A percentile compares a stretch with the other conserved stretches of the same genome.
Conservation (phyloP, 1,140 invertebrate genomes). For the Diorhabda carinulata region DNA sequence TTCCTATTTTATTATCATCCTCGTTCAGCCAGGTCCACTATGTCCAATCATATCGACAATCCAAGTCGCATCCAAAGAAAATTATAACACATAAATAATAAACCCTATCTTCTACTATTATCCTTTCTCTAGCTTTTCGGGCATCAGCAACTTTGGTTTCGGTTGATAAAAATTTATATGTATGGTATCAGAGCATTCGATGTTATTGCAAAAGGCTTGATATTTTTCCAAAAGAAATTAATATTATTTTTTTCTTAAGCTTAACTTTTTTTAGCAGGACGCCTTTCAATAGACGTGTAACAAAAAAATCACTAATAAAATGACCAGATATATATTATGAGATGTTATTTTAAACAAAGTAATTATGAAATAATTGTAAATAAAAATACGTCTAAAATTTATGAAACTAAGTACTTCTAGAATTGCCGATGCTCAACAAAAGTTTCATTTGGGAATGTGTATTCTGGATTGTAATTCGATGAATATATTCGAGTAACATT, state of each 20-base stretch:
- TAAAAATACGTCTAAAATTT: too few relatives aligned
- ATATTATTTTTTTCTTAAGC: not conserved
- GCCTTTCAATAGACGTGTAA: too few relatives aligned
- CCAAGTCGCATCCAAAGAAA: not conserved
- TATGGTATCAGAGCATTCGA: not conserved
- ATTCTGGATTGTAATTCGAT: too few relatives aligned
- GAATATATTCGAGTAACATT: too few relatives aligned
- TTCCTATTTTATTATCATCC: conserved; percentile 2
- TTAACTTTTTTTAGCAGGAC: too few relatives aligned
- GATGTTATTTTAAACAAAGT: too few relatives aligned
- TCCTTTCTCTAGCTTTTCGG: conserved; percentile 7
- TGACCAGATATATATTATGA: too few relatives aligned
- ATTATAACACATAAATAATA: conserved; percentile 3
- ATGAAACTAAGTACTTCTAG: too few relatives aligned
- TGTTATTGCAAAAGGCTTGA: not conserved
- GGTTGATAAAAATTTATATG: conserved; percentile 7
- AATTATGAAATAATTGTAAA: too few relatives aligned
- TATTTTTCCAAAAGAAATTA: conserved; percentile 1
- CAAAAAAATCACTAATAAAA: too few relatives aligned
- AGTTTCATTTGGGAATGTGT: too few relatives aligned
- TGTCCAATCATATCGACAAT: not conserved
- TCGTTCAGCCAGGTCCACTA: not conserved
- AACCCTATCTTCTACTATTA: conserved; percentile 3
- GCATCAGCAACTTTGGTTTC: conserved; percentile 8
- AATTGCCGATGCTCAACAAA: too few relatives aligned